These are phyloP conservation scores for Sparus aurata DNA, from an alignment of 2,797 vertebrate species.

Conservation along the genomic window DNA sequence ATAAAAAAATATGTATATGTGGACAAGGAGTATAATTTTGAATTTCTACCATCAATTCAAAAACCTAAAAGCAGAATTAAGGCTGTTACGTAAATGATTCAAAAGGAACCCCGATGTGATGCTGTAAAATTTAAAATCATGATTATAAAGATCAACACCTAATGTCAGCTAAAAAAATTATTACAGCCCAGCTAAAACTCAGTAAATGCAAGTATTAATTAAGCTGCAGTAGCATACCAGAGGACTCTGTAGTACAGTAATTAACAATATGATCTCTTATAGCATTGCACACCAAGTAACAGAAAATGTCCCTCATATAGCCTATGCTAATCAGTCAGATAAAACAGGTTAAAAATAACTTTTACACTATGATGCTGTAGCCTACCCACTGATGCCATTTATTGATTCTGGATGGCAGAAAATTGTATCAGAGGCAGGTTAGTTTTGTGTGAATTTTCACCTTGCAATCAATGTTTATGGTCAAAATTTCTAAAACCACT, in stretches of 20 bases:
- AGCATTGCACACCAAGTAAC: not conserved
- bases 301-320: not conserved
- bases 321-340: not conserved
- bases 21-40: not conserved
- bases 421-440: constrained; percentile 4
- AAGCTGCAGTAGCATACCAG: not conserved
- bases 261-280: not conserved
- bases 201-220: not conserved
- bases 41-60: not conserved
- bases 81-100: not conserved
- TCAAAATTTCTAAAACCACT: not conserved
- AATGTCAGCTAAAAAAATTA: not conserved
- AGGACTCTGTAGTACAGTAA: not conserved
- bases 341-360: not conserved
- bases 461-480: not conserved
- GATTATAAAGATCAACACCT: not conserved
- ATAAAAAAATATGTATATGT: not conserved
- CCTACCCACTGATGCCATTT: not conserved
- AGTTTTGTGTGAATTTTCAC: constrained; percentile 1
- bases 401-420: constrained; percentile 59
- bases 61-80: not conserved
- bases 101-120: not conserved
- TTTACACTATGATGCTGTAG: not conserved
- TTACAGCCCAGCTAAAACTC: not conserved
- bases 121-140: not conserved